Evolutionary conservation across 2,797 vertebrate species (phyloP).

Genomic region (Chaenodraco wilsoni): DNA sequence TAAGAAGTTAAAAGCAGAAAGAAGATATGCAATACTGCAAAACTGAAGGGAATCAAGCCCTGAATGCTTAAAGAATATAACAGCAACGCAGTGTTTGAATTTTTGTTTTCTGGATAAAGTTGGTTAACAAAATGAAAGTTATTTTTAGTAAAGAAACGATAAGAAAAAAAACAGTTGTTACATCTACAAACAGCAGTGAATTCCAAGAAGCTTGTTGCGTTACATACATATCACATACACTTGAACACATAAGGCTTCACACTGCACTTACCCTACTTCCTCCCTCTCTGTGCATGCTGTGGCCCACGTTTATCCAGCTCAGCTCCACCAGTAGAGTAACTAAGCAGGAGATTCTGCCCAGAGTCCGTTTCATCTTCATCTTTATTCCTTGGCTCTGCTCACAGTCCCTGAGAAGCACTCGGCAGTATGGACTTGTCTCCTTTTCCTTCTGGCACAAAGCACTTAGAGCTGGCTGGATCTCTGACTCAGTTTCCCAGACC

Average conservation of each 20-base stretch:
- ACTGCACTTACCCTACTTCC: constrained; percentile 62
- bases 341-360: constrained; percentile 67
- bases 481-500: constrained; percentile 55
- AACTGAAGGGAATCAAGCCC: neutral
- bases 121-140: neutral
- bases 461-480: constrained; percentile 49
- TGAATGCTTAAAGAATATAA: neutral
- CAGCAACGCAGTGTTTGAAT: neutral
- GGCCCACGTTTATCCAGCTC: constrained; percentile 66
- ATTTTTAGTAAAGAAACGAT: neutral
- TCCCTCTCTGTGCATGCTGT: constrained; percentile 60
- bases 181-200: neutral
- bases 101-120: neutral
- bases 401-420: constrained; percentile 30
- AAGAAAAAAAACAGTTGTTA: neutral
- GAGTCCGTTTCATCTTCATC: constrained; percentile 55
- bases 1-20: constrained; percentile 1
- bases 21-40: neutral
- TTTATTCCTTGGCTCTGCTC: constrained; percentile 25
- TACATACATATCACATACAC: neutral
- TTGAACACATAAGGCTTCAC: constrained; percentile 1
- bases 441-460: constrained; percentile 36
- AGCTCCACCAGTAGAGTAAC: constrained; percentile 73
- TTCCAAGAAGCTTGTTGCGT: neutral
- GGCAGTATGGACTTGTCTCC: constrained; percentile 18